These are phyloP conservation scores for Geococcyx californianus DNA, from an alignment of 2,113 vertebrate genomes.

Conservation along the genomic window DNA sequence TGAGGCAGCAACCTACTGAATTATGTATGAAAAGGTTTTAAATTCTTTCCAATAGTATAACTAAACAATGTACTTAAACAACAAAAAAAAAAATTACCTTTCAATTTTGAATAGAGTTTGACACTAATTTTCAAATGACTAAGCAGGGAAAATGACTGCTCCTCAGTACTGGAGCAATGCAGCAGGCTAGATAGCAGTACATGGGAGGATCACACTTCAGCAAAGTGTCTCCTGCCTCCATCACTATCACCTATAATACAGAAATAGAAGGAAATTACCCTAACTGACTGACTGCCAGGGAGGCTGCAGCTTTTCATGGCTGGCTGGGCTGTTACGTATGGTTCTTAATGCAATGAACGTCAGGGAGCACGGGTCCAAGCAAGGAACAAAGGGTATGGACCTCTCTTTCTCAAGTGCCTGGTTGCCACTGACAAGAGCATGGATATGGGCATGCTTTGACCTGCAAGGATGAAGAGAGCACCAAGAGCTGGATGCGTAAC, in stretches of 20 bases:
- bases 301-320: background rate
- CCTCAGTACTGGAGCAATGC: background rate
- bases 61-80: background rate
- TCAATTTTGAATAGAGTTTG: background rate
- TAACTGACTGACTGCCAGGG: background rate
- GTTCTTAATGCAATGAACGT: background rate
- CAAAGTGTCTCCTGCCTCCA: background rate
- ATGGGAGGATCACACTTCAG: background rate
- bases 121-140: background rate
- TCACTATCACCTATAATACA: background rate
- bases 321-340: background rate
- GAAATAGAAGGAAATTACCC: background rate
- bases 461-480: background rate
- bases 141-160: background rate
- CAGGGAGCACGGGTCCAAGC: background rate
- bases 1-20: background rate
- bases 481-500: background rate
- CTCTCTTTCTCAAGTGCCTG: background rate
- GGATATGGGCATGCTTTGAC: background rate
- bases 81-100: background rate
- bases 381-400: background rate
- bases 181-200: background rate
- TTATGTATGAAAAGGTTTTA: background rate
- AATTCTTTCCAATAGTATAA: background rate
- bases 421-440: background rate